Base-by-base conservation (phyloP, 2,113 vertebrate species). In the Herpailurus yagouaroundi region DNA sequence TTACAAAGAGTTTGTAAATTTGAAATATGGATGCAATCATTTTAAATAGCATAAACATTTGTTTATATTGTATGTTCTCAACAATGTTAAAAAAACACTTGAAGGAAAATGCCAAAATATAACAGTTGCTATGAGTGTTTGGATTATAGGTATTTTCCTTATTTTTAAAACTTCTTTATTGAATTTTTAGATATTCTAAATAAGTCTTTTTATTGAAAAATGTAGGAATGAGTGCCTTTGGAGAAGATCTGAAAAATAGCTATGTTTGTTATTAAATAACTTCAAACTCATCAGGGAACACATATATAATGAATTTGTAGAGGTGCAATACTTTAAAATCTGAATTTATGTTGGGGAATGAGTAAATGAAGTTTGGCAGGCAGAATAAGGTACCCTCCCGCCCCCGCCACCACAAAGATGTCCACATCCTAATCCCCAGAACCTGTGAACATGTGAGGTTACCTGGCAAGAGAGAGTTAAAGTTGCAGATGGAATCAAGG, bases 31-130 rank as follows among this genome's bases (percentile, higher is more conserved):
- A 33, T 90, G 29, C 13, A 95, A n/a, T 55, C 21, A 38, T 52
- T 29, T 82, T 94, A 82, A 66, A 64, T 11, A 83, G 80, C 63
- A 74, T 71, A 87, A 87, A 55, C 38, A 90, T 82, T 64, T 87
- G 18, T 73, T 52, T 87, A 16, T 52, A 66, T 64, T 18, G 29
- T 41, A 74, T 27, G 19, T 36, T 81, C 7, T 96, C 71, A 84
- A 38, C 55, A 93, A 60, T 66, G 3, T 73, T 18, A 81, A 48
- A 77, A 84, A 36, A 74, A 71, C 16, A 6, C 23, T 92, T n/a
- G 21, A 79, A 91, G 33, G 45, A 93, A 87, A 87, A 33, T 68
- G n/a, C 21, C 63, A 93, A 93, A 95, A 80, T 95, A 50, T 45
- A 91, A 90, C 19, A 41, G 18, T 91, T 79, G 14, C 31, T 86